Conservation (phyloP, 2,797 vertebrate genomes). For the Sparus aurata region DNA sequence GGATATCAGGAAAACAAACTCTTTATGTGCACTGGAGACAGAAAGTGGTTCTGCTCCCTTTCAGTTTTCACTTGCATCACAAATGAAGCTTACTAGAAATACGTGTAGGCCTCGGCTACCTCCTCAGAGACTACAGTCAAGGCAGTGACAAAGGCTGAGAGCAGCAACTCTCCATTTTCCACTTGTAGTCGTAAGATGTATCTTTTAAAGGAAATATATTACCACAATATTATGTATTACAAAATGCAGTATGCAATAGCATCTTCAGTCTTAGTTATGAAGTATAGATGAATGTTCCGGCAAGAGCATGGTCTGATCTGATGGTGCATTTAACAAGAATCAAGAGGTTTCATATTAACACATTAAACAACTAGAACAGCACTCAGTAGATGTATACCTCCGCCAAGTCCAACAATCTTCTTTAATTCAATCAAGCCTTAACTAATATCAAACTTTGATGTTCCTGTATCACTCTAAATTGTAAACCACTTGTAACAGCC, state of each 20-base stretch:
- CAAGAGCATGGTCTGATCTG: neutral
- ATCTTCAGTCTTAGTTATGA: neutral
- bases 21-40: neutral
- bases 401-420: too few relatives aligned
- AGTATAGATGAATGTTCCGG: neutral
- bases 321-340: neutral
- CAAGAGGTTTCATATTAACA: neutral
- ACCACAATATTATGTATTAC: neutral
- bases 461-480: too few relatives aligned
- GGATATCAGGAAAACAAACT: neutral
- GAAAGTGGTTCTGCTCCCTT: neutral
- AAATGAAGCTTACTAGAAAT: conserved; percentile 15
- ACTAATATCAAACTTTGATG: too few relatives aligned
- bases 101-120: neutral
- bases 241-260: neutral
- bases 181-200: neutral
- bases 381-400: too few relatives aligned
- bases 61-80: conserved; percentile 7
- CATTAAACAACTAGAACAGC: too few relatives aligned
- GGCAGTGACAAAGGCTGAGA: neutral
- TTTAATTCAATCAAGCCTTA: too few relatives aligned
- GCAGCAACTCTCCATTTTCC: conserved; percentile 1
- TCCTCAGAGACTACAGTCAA: conserved; percentile 9
- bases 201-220: neutral
- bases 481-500: too few relatives aligned